A percentile compares a stretch with the other conserved stretches of the same genome.
Conservation (phyloP, 1,140 invertebrate genomes). For the Dinothrombium tinctorium region DNA sequence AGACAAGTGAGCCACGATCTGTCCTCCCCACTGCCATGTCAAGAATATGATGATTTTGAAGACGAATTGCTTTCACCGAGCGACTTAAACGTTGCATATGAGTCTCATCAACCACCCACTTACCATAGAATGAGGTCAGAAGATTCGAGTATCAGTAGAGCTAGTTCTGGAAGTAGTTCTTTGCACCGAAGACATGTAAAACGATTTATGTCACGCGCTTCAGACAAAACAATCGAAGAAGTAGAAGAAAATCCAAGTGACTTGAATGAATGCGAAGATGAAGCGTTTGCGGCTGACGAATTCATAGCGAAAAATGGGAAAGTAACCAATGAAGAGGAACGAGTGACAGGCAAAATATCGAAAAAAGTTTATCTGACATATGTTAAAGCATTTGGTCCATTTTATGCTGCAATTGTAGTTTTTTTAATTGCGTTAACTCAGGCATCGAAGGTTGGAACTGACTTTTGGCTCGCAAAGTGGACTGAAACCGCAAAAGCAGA, state of each 20-base stretch:
- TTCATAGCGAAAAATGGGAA: slow-evolving; percentile 15
- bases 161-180: not conserved
- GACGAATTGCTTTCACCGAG: slow-evolving; percentile 4
- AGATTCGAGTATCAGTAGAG: not conserved
- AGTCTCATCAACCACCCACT: no score
- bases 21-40: slow-evolving; percentile 14
- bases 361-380: slow-evolving; percentile 35
- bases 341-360: slow-evolving; percentile 35
- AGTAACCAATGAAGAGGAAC: slow-evolving; percentile 25
- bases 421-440: slow-evolving; percentile 21
- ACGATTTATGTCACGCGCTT: slow-evolving; percentile 21
- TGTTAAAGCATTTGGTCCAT: slow-evolving; percentile 32
- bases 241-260: not conserved
- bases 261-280: no score
- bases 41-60: slow-evolving; percentile 14
- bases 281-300: no score
- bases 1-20: slow-evolving; percentile 16
- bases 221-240: slow-evolving; percentile 22
- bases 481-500: slow-evolving; percentile 10
- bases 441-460: slow-evolving; percentile 14
- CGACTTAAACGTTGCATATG: no score
- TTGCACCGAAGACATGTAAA: no score
- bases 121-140: no score
- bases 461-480: slow-evolving; percentile 18
- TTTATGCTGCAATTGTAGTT: slow-evolving; percentile 28